phyloP scores from a whole-genome alignment of 2,113 vertebrate genomes.

The Ranitomeya variabilis region DNA sequence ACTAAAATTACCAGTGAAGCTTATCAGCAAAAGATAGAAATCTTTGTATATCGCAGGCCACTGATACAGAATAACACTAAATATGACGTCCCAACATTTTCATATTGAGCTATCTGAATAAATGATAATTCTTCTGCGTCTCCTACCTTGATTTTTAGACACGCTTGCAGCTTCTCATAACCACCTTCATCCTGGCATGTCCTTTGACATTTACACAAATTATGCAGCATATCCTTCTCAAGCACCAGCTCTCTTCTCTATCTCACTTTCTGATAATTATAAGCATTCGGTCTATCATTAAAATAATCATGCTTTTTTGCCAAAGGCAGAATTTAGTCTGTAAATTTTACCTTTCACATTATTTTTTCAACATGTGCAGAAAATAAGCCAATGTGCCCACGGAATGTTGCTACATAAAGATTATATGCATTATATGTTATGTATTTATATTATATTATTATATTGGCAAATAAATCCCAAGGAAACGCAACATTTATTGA shows the following conservation, averaged over 20 bases:
- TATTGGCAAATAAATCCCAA: too few species aligned
- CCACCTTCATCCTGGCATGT: background rate
- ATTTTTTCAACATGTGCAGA: background rate
- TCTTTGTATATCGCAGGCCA: background rate
- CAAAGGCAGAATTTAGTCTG: background rate
- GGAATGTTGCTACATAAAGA: background rate
- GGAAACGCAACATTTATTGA: too few species aligned
- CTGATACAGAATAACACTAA: background rate
- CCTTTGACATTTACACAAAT: slow-evolving; percentile 29
- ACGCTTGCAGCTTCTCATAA: background rate
- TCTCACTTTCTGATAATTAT: slow-evolving; percentile 13
- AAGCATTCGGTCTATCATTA: background rate
- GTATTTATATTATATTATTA: too few species aligned
- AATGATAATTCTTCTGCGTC: background rate
- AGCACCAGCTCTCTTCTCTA: slow-evolving; percentile 2
- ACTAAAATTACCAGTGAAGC: background rate
- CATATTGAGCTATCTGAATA: background rate
- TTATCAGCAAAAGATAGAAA: background rate
- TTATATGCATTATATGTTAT: too few species aligned
- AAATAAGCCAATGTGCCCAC: background rate
- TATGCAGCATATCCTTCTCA: slow-evolving; percentile 11
- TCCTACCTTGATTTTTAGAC: background rate
- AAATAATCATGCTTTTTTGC: slow-evolving; percentile 14
- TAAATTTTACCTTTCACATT: slow-evolving; percentile 5
- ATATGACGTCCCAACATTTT: background rate